Conservation (phyloP, 2,797 vertebrate species). For the Muscicapa striata region DNA sequence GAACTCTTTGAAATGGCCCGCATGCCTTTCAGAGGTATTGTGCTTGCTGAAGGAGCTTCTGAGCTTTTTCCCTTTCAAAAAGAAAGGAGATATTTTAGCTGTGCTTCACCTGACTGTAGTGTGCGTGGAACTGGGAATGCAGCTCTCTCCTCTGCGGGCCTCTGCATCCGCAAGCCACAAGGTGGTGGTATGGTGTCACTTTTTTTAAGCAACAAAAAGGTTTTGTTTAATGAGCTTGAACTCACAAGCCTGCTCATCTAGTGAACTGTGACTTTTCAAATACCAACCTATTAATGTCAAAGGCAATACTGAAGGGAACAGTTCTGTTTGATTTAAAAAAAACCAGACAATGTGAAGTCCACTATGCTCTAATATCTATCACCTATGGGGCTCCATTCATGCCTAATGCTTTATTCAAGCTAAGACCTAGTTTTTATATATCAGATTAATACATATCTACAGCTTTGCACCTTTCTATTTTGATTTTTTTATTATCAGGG, state of each 20-base stretch:
- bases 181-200: slow-evolving; percentile 80
- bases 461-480: slow-evolving; percentile 85
- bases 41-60: slow-evolving; percentile 17
- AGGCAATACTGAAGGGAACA: slow-evolving; percentile 95
- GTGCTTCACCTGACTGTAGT: background rate
- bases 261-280: slow-evolving; percentile 89
- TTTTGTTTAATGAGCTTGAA: slow-evolving; percentile 85
- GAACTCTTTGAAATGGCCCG: background rate
- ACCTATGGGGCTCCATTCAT: slow-evolving; percentile 83
- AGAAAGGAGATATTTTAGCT: slow-evolving; percentile 36
- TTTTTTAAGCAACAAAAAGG: slow-evolving; percentile 67
- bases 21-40: background rate
- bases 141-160: background rate
- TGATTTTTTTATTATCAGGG: slow-evolving; percentile 89
- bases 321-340: slow-evolving; percentile 94
- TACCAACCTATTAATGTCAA: slow-evolving; percentile 97
- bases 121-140: background rate
- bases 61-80: slow-evolving; percentile 17
- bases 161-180: slow-evolving; percentile 61
- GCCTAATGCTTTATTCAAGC: slow-evolving; percentile 84
- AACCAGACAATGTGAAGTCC: slow-evolving; percentile 93
- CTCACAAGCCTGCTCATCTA: slow-evolving; percentile 83
- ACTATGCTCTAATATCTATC: slow-evolving; percentile 96
- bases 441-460: slow-evolving; percentile 86
- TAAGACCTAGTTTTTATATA: slow-evolving; percentile 81